Evolutionary conservation across 2,797 vertebrate species (phyloP), one percentile per base, ranked within the genome.

Genomic region (Periophthalmus magnuspinnatus): DNA sequence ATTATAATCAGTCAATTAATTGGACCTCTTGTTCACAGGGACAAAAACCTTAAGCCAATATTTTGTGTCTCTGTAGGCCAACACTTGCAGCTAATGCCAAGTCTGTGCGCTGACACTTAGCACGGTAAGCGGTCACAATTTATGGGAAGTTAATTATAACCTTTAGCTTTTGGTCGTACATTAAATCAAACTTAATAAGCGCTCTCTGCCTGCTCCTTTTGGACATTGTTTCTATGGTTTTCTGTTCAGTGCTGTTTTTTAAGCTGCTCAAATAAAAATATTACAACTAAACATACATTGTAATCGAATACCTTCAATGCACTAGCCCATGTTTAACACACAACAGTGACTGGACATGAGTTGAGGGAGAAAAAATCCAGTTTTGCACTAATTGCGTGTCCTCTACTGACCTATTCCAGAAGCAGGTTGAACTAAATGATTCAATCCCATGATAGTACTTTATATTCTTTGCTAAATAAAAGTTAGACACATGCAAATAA

Each of bases 1-100:
- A 90, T 91, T 88, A 84, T 87, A 90, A 88, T 88, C 82, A 82
- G 82, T 76, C 86, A 81, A 78, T 92, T 92, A 92, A 90, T 84
- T 90, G 86, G 84, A 87, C 82, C 89, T 90, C 90, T 90, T 90
- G 84, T 91, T 88, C 88, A 62, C 67, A 72, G 68, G 79, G 59
- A 74, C 57, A 67, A 71, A 72, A 79, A 59, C 81, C 72, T 68
- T 0, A 71, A 88, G 81, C 50, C 52, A 67, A 67, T 66, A 52
- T 68, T 63, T 78, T 81, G 80, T 45, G 36, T 58, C 65, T 76
- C 52, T 67, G 62, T 71, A 58, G 62, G 52, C 71, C 64, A 38
- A 76, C 54, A 33, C 68, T 55, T 54, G 77, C 61, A 33, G 16
- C 56, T 77, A 70, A 76, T 73, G 78, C 71, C 63, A 64, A 54